Percentiles rank a stretch among this genome's conserved stretches.
Conservation (phyloP, 2,888 invertebrate species). For the Heteropelma amictum region DNA sequence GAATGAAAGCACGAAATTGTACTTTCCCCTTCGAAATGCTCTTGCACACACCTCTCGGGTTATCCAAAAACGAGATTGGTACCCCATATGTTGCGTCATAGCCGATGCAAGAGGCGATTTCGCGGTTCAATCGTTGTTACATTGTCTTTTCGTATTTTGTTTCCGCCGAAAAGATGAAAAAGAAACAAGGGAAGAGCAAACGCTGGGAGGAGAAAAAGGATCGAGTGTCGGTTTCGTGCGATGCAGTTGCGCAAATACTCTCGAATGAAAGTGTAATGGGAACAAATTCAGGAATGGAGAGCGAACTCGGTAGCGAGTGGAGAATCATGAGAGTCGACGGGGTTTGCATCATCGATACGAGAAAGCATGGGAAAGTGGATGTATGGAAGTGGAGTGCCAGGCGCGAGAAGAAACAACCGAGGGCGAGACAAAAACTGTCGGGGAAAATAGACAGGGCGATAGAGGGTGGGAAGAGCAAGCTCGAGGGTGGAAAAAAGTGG, state of each 20-base stretch:
- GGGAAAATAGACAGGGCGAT: background rate
- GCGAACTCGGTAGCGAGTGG: constrained; percentile 3
- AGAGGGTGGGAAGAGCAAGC: background rate
- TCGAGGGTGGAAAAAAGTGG: constrained; percentile 29
- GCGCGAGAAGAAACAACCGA: background rate
- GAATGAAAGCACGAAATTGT: constrained; percentile 23
- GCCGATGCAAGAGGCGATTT: constrained; percentile 13
- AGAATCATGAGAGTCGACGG: background rate
- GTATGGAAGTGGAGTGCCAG: constrained; percentile 23
- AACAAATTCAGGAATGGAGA: constrained; percentile 17
- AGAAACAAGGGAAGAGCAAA: background rate
- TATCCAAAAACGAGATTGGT: background rate
- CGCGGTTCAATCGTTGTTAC: constrained; percentile 30
- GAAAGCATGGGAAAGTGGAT: constrained; percentile 19
- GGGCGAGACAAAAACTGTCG: background rate
- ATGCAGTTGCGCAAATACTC: constrained; percentile 44
- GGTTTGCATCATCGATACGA: constrained; percentile 30
- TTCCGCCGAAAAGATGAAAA: background rate
- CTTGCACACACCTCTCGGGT: background rate
- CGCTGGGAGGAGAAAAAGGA: background rate
- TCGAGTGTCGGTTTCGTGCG: constrained; percentile 16
- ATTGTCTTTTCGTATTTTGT: constrained; percentile 18
- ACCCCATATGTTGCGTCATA: background rate
- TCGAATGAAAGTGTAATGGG: constrained; percentile 46
- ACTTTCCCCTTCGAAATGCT: too few relatives aligned